A percentile compares a stretch with the other conserved stretches of the same genome.
Evolutionary conservation across 2,113 vertebrate species (phyloP).

Genomic region (Heterotis niloticus): DNA sequence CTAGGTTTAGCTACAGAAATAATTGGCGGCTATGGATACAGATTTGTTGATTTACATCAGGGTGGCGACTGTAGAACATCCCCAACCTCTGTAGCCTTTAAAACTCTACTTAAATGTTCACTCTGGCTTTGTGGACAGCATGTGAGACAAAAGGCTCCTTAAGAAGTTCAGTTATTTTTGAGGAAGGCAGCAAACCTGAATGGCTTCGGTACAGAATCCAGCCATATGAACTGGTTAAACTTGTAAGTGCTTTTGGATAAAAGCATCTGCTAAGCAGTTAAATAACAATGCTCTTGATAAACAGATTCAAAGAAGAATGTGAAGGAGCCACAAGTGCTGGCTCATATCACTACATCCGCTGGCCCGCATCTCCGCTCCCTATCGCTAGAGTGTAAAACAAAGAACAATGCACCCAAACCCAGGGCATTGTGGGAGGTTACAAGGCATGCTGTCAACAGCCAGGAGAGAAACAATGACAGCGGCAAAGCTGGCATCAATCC

Average conservation of each 20-base stretch:
- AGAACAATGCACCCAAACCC: slow-evolving; percentile 1
- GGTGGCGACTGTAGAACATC: neutral
- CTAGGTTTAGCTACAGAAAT: neutral
- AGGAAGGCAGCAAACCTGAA: too few relatives aligned
- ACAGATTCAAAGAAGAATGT: slow-evolving; percentile 11
- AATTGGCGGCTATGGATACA: neutral
- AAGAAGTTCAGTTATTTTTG: too few relatives aligned
- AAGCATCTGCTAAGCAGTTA: too few relatives aligned
- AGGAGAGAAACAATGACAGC: neutral
- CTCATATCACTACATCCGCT: neutral
- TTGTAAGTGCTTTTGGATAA: too few relatives aligned
- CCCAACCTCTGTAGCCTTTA: neutral
- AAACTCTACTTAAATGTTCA: too few relatives aligned
- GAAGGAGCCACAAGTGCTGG: slow-evolving; percentile 2
- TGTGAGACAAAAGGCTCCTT: too few relatives aligned
- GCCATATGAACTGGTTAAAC: too few relatives aligned
- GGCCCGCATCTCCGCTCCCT: neutral
- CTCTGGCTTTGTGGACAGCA: too few relatives aligned
- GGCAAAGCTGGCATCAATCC: slow-evolving; percentile 4
- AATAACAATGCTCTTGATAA: slow-evolving; percentile 6
- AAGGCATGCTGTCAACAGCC: neutral
- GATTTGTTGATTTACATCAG: neutral
- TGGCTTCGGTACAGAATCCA: too few relatives aligned
- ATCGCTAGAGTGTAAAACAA: neutral
- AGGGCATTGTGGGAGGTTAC: neutral